phyloP scores from a whole-genome alignment of 2,888 invertebrate species.

The Lasioglossum pauxillum region DNA sequence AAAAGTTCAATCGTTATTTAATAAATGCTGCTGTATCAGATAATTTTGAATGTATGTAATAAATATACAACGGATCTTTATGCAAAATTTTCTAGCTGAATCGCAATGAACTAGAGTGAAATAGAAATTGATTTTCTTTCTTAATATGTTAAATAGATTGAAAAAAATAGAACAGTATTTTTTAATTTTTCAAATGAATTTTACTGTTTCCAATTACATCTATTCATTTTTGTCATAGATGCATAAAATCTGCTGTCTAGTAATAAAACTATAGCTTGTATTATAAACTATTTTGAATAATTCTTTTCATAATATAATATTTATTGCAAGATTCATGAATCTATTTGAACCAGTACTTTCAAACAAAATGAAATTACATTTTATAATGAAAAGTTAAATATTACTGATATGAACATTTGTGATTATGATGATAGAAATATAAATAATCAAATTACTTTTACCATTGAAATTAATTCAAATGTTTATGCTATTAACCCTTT shows the following conservation, averaged over 20 bases:
- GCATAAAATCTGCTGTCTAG: too few species aligned
- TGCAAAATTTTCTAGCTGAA: too few species aligned
- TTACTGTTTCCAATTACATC: too few species aligned
- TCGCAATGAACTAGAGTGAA: too few species aligned
- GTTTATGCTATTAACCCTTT: background rate
- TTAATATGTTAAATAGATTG: too few species aligned
- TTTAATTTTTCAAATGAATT: too few species aligned
- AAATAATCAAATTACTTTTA: background rate
- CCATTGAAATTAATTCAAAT: background rate
- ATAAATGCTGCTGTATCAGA: background rate
- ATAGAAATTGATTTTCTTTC: too few species aligned
- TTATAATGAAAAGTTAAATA: background rate
- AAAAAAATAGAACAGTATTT: too few species aligned
- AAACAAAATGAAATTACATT: background rate
- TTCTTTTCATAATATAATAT: background rate
- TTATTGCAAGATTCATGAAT: background rate
- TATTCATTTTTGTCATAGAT: too few species aligned
- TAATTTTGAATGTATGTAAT: background rate
- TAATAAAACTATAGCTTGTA: too few species aligned
- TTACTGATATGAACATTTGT: background rate
- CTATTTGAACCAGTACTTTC: background rate
- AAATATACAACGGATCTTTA: background rate
- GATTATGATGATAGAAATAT: background rate
- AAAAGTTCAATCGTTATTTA: background rate
- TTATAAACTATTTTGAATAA: background rate